Evolutionary conservation across 2,888 invertebrate genomes (phyloP).

Genomic region (Drosophila pseudotalamancana): DNA sequence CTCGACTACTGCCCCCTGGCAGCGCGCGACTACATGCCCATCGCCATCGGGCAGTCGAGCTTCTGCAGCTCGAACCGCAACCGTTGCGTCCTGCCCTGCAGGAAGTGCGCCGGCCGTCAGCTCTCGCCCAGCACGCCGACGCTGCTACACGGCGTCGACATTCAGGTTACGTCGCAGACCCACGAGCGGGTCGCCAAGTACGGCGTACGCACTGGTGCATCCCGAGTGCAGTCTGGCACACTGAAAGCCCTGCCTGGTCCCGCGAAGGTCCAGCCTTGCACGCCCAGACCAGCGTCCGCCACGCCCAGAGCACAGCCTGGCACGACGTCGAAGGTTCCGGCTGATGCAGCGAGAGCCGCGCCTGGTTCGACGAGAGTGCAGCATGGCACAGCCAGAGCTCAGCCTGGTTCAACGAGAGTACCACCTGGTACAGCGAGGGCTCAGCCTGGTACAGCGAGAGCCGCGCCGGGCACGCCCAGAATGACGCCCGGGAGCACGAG

Average conservation of each 20-base stretch:
- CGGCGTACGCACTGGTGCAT: no score
- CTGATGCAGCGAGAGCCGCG: not conserved
- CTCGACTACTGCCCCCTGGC: not conserved
- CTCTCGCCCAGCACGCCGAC: not conserved
- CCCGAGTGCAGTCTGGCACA: no score
- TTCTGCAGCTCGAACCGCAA: fast-evolving
- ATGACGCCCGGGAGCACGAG: not conserved
- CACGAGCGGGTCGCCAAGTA: no score
- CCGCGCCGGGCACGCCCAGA: not conserved
- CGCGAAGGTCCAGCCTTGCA: no score
- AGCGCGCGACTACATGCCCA: not conserved
- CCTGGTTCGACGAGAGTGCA: not conserved
- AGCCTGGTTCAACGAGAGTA: not conserved
- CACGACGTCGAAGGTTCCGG: not conserved
- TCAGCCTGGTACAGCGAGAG: not conserved
- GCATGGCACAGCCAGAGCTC: not conserved
- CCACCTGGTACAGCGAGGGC: not conserved
- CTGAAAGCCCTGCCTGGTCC: no score
- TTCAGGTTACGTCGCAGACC: no score
- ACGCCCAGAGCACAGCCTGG: no score
- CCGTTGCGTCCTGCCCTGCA: not conserved
- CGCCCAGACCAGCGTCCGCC: no score
- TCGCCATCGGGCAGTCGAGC: conserved; percentile 3
- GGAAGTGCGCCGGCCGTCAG: not conserved
- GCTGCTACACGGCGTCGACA: not conserved